Conservation (phyloP, 2,797 vertebrate genomes). For the Emys orbicularis region DNA sequence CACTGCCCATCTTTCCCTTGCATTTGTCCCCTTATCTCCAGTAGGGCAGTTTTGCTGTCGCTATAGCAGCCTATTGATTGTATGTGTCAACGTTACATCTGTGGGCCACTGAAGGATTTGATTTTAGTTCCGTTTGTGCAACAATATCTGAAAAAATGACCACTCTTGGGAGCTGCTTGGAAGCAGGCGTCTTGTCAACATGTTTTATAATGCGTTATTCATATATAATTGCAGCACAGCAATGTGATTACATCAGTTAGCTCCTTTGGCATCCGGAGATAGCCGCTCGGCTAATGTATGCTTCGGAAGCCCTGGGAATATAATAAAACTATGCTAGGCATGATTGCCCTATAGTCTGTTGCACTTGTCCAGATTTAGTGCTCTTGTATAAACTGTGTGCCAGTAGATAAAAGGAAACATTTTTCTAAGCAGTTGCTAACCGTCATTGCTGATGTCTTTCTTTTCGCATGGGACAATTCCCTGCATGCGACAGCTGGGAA, state of each 20-base stretch:
- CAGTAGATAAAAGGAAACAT: not conserved
- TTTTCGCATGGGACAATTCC: not conserved
- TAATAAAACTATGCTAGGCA: not conserved
- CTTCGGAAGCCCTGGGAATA: not conserved
- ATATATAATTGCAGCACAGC: not conserved
- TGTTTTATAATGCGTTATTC: conserved; percentile 47
- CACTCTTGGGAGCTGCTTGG: not conserved
- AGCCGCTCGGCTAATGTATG: not conserved
- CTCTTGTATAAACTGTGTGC: not conserved
- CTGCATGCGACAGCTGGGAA: fast-evolving
- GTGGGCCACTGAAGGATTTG: conserved; percentile 5
- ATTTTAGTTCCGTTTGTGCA: conserved; percentile 55
- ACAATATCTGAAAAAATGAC: conserved; percentile 36
- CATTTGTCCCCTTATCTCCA: conserved; percentile 17
- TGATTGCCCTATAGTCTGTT: not conserved
- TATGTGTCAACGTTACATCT: not conserved
- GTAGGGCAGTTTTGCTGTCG: conserved; percentile 26
- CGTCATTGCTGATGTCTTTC: not conserved
- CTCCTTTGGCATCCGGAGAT: conserved; percentile 13
- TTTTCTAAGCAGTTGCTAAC: not conserved
- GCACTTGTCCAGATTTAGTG: not conserved
- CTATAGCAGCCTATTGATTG: conserved; percentile 52
- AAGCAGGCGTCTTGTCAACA: not conserved
- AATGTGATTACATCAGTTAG: not conserved
- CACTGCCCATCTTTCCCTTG: not conserved